A percentile compares a stretch with the other conserved stretches of the same genome.
These are phyloP conservation scores for Tenualosa ilisha DNA, from an alignment of 2,797 vertebrate species.

Conservation along the genomic window DNA sequence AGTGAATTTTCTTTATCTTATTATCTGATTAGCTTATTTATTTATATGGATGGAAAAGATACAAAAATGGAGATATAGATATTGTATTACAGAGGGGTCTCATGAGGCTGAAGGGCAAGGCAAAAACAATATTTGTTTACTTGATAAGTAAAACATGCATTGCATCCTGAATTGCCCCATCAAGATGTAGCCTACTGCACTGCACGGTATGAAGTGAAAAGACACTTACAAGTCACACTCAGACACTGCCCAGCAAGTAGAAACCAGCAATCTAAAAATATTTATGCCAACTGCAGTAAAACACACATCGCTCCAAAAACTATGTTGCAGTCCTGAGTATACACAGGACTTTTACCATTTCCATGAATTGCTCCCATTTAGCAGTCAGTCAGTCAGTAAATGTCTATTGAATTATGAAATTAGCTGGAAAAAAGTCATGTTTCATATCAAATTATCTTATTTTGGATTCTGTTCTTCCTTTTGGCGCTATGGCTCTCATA, in stretches of 20 bases:
- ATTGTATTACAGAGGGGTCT: too few species aligned
- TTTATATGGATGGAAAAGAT: background rate
- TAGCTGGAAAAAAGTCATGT: background rate
- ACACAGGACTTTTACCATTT: background rate
- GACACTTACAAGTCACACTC: too few species aligned
- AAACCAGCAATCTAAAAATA: background rate
- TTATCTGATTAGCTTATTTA: background rate
- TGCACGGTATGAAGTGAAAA: background rate
- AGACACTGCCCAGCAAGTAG: too few species aligned
- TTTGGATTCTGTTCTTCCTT: background rate
- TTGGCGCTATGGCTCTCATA: background rate
- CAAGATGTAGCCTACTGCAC: background rate
- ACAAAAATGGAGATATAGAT: too few species aligned
- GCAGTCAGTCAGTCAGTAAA: background rate
- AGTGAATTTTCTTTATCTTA: background rate
- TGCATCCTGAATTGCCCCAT: background rate
- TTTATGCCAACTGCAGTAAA: background rate
- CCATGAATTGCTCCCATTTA: background rate
- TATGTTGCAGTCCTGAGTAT: background rate
- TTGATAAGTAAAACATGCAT: background rate
- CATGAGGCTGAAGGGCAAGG: too few species aligned
- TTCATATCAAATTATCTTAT: background rate
- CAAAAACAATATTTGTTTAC: background rate
- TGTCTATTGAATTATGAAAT: background rate
- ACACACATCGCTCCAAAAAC: background rate